A percentile compares a stretch with the other conserved stretches of the same genome.
Evolutionary conservation across 1,140 invertebrate species (phyloP).

Genomic region (Prorops nasuta): DNA sequence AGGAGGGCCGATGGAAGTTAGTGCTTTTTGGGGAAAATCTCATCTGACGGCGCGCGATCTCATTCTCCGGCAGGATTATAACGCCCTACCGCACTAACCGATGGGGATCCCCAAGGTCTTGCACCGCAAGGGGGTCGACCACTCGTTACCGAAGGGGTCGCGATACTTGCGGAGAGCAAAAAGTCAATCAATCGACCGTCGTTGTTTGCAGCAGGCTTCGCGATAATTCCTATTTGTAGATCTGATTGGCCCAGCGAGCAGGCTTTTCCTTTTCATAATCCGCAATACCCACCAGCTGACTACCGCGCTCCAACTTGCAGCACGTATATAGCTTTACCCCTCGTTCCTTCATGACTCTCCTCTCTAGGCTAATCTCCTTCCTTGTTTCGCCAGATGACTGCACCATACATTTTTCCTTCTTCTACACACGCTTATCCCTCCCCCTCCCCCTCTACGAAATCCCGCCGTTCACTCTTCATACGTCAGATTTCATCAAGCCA

Average conservation of each 20-base stretch:
- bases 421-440: no score
- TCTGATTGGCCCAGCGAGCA: slow-evolving; percentile 44
- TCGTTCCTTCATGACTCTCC: no score
- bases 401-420: no score
- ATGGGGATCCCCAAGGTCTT: slow-evolving; percentile 25
- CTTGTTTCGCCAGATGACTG: no score
- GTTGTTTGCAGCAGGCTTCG: slow-evolving; percentile 49
- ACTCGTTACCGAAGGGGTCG: slow-evolving; percentile 1
- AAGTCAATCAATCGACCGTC: slow-evolving; percentile 50
- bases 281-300: slow-evolving; percentile 37
- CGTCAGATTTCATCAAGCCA: no score
- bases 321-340: no score
- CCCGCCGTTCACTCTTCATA: no score
- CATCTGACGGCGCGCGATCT: slow-evolving; percentile 41
- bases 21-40: slow-evolving; percentile 43
- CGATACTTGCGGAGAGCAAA: slow-evolving; percentile 28
- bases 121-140: neutral
- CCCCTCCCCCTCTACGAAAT: no score
- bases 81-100: slow-evolving; percentile 44
- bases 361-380: no score
- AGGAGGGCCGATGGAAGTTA: slow-evolving; percentile 35
- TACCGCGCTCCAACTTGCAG: no score
- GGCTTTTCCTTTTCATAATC: slow-evolving; percentile 53
- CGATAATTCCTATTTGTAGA: slow-evolving; percentile 52
- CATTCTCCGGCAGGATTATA: slow-evolving; percentile 47